phyloP scores from a whole-genome alignment of 1,140 invertebrate species.

The Drosophila nigromelanica region DNA sequence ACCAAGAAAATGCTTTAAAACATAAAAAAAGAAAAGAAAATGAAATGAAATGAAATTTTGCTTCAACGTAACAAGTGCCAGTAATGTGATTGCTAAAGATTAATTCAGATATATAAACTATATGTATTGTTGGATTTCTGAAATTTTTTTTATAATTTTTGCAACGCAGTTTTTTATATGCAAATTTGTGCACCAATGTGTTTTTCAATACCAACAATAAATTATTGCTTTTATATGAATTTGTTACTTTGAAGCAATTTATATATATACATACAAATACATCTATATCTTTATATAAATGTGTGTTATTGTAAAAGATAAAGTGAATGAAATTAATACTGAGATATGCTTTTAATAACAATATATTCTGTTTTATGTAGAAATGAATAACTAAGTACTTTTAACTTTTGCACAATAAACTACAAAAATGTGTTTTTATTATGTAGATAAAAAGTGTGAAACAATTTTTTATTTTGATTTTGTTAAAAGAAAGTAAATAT shows the following conservation, averaged over 20 bases:
- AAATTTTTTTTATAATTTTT: conserved; percentile 30
- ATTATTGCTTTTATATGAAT: conserved; percentile 31
- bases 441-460: conserved; percentile 43
- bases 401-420: conserved; percentile 79
- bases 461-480: no score
- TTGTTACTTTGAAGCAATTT: conserved; percentile 73
- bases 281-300: conserved; percentile 16
- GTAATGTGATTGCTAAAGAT: conserved; percentile 80
- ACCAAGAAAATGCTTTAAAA: conserved; percentile 58
- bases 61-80: conserved; percentile 82
- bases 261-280: conserved; percentile 25
- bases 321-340: conserved; percentile 30
- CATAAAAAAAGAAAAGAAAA: conserved; percentile 30
- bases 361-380: conserved; percentile 73
- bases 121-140: conserved; percentile 62
- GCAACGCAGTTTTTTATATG: conserved; percentile 16
- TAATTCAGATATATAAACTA: conserved; percentile 46
- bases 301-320: conserved; percentile 31
- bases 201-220: not conserved
- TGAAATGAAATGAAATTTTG: conserved; percentile 48
- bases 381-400: conserved; percentile 76
- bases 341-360: conserved; percentile 69
- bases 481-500: no score
- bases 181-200: conserved; percentile 7
- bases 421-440: conserved; percentile 72